These are phyloP conservation scores for Chlorodrepanis virens DNA, from an alignment of 2,113 vertebrate genomes.

Conservation along the genomic window DNA sequence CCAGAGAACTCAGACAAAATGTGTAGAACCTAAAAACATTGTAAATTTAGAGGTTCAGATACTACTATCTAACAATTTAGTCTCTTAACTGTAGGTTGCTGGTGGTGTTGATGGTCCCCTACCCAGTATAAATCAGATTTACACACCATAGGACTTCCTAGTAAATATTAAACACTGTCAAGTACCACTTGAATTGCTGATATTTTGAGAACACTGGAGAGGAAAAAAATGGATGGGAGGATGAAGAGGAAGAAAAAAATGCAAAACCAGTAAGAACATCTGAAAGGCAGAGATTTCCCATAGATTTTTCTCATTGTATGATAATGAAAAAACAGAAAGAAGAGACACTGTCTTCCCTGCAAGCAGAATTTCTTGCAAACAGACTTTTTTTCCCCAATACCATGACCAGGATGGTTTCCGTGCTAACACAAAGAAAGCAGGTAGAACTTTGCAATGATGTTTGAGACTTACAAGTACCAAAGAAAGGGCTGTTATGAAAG, in stretches of 20 bases:
- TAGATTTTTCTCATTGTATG: accelerated
- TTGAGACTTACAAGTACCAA: background rate
- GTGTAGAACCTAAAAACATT: background rate
- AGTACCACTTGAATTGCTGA: background rate
- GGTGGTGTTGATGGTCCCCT: background rate
- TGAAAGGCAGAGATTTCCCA: background rate
- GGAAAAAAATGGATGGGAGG: background rate
- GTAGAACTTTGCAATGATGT: background rate
- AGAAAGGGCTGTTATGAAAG: background rate
- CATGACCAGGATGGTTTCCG: background rate
- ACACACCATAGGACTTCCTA: background rate
- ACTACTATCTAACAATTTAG: background rate
- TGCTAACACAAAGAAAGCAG: background rate
- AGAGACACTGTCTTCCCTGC: background rate
- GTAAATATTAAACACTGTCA: background rate
- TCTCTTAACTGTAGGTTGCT: background rate
- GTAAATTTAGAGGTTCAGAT: background rate
- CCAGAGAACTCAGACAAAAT: background rate
- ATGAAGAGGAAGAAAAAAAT: background rate
- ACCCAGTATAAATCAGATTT: background rate
- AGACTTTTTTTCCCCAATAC: background rate
- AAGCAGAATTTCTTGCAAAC: background rate
- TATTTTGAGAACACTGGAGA: background rate
- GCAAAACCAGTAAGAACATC: background rate
- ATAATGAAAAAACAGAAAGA: background rate